These are phyloP conservation scores for Aphelinus atriplicis DNA, from an alignment of 1,140 invertebrate genomes.

Conservation along the genomic window DNA sequence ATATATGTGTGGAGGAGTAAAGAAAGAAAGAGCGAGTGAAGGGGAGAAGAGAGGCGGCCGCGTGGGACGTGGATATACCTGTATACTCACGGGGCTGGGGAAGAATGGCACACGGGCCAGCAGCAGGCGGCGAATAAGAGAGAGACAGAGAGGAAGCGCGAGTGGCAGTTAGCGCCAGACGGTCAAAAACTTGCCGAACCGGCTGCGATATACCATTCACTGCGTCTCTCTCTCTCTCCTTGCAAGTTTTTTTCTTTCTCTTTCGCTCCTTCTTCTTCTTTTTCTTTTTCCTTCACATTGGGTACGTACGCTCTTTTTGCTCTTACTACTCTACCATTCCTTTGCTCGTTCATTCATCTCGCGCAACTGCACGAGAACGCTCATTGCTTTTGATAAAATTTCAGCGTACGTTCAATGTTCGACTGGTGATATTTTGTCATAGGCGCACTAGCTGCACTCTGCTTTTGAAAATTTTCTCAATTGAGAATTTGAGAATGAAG, in stretches of 20 bases:
- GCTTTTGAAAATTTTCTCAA: too few species aligned
- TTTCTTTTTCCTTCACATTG: conserved; percentile 38
- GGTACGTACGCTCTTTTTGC: conserved; percentile 27
- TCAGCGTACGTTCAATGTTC: too few species aligned
- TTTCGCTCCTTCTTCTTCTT: conserved; percentile 34
- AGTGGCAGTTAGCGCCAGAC: conserved; percentile 59
- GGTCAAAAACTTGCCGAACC: conserved; percentile 62
- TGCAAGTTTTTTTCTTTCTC: conserved; percentile 43
- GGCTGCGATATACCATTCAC: conserved; percentile 43
- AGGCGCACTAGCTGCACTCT: too few species aligned
- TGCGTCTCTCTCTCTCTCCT: conserved; percentile 18
- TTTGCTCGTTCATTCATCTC: too few species aligned
- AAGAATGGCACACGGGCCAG: too few species aligned
- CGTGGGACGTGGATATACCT: conserved; percentile 41
- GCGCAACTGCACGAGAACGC: too few species aligned
- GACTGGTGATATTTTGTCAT: too few species aligned
- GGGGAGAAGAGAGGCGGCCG: conserved; percentile 25
- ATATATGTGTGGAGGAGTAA: not conserved
- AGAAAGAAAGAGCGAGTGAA: conserved; percentile 36
- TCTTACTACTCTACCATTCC: too few species aligned
- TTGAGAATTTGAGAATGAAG: too few species aligned
- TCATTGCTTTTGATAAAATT: too few species aligned
- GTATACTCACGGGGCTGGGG: too few species aligned
- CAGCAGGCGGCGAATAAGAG: conserved; percentile 18
- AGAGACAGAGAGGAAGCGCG: conserved; percentile 49